Evolutionary conservation across 2,888 invertebrate genomes (phyloP), one percentile per base, ranked within the genome.

Genomic region (Brenthis hecate): DNA sequence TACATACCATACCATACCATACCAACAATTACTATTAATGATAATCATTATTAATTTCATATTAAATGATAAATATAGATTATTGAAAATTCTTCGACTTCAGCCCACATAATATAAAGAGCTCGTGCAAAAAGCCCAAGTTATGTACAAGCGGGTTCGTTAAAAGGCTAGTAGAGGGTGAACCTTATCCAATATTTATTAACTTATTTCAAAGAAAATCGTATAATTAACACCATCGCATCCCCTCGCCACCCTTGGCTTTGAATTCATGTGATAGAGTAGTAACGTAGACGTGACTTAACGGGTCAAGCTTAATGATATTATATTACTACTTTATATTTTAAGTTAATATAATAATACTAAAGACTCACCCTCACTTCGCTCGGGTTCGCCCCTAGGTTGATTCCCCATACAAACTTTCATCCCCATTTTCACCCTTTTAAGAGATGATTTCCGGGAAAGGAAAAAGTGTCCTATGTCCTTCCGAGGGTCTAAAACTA

Each of bases 131-230:
- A 56, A 65, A 68, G 51, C 63, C 43, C 63, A 67, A 62, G 70
- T 65, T 71, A 62, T 63, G 61, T 67, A 50, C 53, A 51, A 57
- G 62, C 55, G 80, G 80, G 82, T 86, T 85, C 84, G 82, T 84
- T 83, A 86, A 83, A 85, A 83, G 85, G 84, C 80, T 80, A 78
- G 80, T 76, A 69, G 80, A 81, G 87, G 88, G 87, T 79, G 85
- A 81, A 83, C 83, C 91, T 91, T 89, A 91, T 92, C 86, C 90
- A 92, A 91, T 92, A 92, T 92, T 92, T 92, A 92, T 92, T 90
- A 91, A 90, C 86, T 91, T 91, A 91, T 91, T 91, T 92, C 92
- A 91, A 92, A 92, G 92, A 92, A 92, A 92, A 91, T 92, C 87
- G 90, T 87, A 89, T 91, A 92, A 92, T 92, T 91, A 92, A 90